Evolutionary conservation across 2,888 invertebrate genomes (phyloP), one percentile per base, ranked within the genome.

Genomic region (Druceiella hillmani): DNA sequence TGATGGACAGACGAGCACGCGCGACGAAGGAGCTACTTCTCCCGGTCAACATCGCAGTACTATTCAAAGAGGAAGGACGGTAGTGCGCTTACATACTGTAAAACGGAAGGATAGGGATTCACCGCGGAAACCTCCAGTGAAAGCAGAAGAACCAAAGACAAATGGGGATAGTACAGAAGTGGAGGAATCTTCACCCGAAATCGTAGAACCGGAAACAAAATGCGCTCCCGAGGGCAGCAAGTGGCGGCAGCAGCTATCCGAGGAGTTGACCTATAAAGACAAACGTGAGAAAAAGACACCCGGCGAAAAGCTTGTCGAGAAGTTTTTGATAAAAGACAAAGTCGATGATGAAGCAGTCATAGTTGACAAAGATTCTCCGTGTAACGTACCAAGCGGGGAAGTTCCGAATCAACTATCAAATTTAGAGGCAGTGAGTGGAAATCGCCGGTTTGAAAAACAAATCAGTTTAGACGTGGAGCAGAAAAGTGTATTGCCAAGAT

Each of bases 241-340:
- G 52, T 83, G 82, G 82, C 70, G 82, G 36, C 75, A 81, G 52
- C 79, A 76, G 48, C 66, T 82, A 36, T 75, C 76, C 1, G 74
- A 78, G 2, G 80, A 81, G 52, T 59, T 77, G 44, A 47, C 55
- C 37, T 63, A 66, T 53, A 61, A 67, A 53, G 64, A 65, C 20
- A 67, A 68, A 58, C 59, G 66, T 64, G 62, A 76, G 62, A 78
- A 77, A 53, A 83, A 83, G 55, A 74, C 81, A 0, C 74, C 83
- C 2, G 87, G 87, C 1, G 85, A 86, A 47, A 66, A 82, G 48
- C 64, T 89, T 36, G 75, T 84, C 12, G 87, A 89, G 59, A 86
- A 87, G 56, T 83, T 82, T 55, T 62, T 78, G 27, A 79, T 87
- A 15, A 78, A 75, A 51, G 76, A 82, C 52, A 69, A 75, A 52